Evolutionary conservation across 64 coral and sea anemone species (phyloP).

Genomic region (Montipora efflorescens): DNA sequence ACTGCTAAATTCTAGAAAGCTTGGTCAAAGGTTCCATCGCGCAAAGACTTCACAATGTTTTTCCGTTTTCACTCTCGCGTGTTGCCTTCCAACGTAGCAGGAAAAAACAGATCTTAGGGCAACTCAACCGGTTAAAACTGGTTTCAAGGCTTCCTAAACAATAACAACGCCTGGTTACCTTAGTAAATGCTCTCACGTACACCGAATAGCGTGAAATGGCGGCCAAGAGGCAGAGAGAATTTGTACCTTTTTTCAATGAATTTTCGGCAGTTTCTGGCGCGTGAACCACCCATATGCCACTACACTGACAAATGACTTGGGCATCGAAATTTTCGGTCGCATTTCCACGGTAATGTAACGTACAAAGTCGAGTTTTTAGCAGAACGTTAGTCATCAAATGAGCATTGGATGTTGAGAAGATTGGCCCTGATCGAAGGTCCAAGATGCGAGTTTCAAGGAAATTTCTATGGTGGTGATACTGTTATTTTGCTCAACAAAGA

Average conservation of each 20-base stretch:
- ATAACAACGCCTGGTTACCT: slow-evolving; percentile 25
- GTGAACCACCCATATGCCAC: slow-evolving; percentile 1
- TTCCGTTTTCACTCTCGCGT: too few species aligned
- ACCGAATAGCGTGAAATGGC: slow-evolving; percentile 8
- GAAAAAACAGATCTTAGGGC: neutral
- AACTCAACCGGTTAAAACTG: slow-evolving; percentile 24
- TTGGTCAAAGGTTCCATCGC: too few species aligned
- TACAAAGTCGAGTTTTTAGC: too few species aligned
- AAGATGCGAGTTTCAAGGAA: slow-evolving; percentile 17
- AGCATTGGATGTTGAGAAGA: slow-evolving; percentile 28
- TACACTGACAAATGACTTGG: slow-evolving; percentile 21
- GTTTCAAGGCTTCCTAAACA: neutral
- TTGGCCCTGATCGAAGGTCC: slow-evolving; percentile 1
- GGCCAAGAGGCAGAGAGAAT: neutral
- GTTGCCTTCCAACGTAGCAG: too few species aligned
- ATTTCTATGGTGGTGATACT: slow-evolving; percentile 20
- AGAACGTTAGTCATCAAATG: neutral
- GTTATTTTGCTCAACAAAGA: slow-evolving; percentile 24
- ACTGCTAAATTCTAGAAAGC: too few species aligned
- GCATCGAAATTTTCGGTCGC: slow-evolving; percentile 2
- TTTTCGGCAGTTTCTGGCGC: slow-evolving; percentile 1
- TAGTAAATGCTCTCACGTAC: neutral
- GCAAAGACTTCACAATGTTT: too few species aligned
- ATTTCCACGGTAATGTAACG: slow-evolving; percentile 7
- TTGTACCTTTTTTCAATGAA: slow-evolving; percentile 24